phyloP scores from a whole-genome alignment of 2,797 vertebrate species.

The Sebastiscus tertius region DNA sequence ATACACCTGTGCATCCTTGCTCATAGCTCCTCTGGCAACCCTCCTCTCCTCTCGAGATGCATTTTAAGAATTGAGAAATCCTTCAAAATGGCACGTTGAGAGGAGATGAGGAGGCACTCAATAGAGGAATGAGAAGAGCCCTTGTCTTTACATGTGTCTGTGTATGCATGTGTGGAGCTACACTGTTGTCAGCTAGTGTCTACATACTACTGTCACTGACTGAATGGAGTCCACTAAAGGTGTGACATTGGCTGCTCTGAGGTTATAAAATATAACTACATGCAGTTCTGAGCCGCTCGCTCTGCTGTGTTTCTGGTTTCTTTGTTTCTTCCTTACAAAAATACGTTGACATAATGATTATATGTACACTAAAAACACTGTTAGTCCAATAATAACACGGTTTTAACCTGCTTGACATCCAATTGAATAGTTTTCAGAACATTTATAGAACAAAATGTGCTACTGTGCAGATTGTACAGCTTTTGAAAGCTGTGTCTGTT shows the following conservation, averaged over 20 bases:
- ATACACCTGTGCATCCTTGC: background rate
- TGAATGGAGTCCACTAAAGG: too few relatives aligned
- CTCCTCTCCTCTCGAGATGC: background rate
- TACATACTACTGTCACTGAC: background rate
- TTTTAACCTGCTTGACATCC: background rate
- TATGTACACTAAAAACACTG: background rate
- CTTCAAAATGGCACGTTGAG: too few relatives aligned
- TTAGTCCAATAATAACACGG: background rate
- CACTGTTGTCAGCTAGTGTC: conserved; percentile 7
- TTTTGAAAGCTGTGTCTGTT: background rate
- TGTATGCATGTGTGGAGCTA: background rate
- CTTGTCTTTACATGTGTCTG: background rate
- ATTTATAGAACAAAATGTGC: background rate
- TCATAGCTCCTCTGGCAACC: background rate
- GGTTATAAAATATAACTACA: background rate
- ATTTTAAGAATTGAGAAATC: background rate
- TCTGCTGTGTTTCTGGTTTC: background rate
- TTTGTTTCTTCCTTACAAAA: background rate
- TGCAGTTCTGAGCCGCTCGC: background rate
- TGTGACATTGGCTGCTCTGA: background rate
- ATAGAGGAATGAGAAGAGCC: background rate
- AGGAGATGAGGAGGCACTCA: too few relatives aligned
- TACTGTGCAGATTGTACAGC: background rate
- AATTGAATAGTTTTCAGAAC: background rate
- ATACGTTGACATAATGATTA: background rate